Percentiles rank a stretch among this genome's conserved stretches.
Conservation (phyloP, 2,888 invertebrate genomes). For the Temnothorax rugatulus region DNA sequence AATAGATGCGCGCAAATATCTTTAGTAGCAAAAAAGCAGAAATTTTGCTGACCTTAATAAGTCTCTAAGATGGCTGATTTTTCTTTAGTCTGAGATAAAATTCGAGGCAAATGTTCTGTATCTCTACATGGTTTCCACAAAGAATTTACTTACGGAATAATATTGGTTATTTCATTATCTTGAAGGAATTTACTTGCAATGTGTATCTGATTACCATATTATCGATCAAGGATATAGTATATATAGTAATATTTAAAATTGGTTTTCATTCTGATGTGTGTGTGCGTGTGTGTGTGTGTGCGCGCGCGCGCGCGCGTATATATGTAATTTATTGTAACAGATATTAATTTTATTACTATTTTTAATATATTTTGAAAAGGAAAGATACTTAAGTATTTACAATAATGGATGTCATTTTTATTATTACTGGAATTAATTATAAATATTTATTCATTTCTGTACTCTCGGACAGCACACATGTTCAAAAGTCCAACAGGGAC, state of each 20-base stretch:
- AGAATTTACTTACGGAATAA: not conserved
- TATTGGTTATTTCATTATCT: not conserved
- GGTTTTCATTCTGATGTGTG: not conserved
- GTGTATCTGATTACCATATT: not conserved
- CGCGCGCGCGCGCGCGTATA: not conserved
- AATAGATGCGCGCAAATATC: not conserved
- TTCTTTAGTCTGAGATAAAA: not conserved
- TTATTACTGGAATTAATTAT: not conserved
- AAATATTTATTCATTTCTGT: not conserved
- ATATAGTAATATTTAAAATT: not conserved
- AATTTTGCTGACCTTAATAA: not conserved
- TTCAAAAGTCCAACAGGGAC: no score
- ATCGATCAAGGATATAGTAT: not conserved
- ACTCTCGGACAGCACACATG: not conserved
- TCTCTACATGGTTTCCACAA: not conserved
- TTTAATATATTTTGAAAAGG: not conserved
- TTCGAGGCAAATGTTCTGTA: not conserved
- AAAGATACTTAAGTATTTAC: not conserved
- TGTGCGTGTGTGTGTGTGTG: no score
- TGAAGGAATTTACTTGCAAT: not conserved
- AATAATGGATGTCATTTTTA: not conserved
- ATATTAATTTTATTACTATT: not conserved
- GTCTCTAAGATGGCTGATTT: not conserved
- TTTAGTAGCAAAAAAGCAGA: not conserved
- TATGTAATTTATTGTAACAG: no score